phyloP scores from a whole-genome alignment of 23 tunicate species.

The Clavelina lepadiformis region DNA sequence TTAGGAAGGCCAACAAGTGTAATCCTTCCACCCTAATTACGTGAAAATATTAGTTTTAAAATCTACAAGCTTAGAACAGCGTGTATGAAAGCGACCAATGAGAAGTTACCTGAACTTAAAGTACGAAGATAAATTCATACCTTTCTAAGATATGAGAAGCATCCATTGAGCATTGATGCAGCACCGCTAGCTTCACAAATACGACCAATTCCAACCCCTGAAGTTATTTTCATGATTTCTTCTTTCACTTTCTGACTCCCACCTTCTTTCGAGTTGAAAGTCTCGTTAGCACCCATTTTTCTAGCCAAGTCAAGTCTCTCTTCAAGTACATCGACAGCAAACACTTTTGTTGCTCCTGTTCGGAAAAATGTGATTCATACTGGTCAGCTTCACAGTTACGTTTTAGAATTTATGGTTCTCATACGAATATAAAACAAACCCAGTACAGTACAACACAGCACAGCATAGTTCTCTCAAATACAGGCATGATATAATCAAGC shows the following conservation, averaged over 20 bases:
- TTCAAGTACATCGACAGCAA: conserved; percentile 68
- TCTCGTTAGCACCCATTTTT: conserved; percentile 87
- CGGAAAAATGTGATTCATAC: background rate
- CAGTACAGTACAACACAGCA: no score
- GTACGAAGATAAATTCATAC: conserved; percentile 10
- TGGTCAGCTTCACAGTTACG: no score
- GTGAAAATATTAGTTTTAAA: background rate
- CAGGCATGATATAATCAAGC: no score
- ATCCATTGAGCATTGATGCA: conserved; percentile 65
- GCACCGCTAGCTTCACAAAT: conserved; percentile 95
- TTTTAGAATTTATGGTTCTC: no score
- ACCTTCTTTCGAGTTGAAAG: conserved; percentile 40
- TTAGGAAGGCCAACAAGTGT: conserved; percentile 80
- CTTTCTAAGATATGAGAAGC: conserved; percentile 83
- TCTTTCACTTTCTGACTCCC: conserved; percentile 42
- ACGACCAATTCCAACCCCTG: conserved; percentile 84
- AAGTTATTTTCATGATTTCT: conserved; percentile 64
- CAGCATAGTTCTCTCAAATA: no score
- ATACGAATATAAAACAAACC: no score
- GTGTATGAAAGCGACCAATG: background rate
- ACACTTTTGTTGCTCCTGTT: conserved; percentile 59
- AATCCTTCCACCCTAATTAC: conserved; percentile 73
- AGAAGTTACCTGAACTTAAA: no score
- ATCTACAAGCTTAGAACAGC: background rate
- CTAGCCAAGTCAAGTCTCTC: conserved; percentile 55